Percentiles rank a stretch among this genome's conserved stretches.
These are phyloP conservation scores for Hydrocynus forskahlii DNA, from an alignment of 2,797 vertebrate species.

Conservation along the genomic window DNA sequence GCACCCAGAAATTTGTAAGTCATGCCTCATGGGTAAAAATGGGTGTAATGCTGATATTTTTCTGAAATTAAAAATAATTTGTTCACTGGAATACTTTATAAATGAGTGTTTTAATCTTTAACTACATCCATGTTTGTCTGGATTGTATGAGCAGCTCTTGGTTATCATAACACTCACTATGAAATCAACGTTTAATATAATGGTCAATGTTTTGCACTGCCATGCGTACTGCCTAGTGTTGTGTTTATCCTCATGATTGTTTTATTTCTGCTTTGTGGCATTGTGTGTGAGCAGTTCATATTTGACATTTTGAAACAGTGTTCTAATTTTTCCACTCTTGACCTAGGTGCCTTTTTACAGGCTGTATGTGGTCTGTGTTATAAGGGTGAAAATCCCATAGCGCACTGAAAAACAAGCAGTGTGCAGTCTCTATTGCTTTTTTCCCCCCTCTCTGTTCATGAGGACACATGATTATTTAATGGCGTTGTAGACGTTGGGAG, in stretches of 20 bases:
- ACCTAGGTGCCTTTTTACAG: neutral
- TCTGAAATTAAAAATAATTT: neutral
- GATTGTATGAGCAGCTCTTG: neutral
- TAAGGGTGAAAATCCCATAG: neutral
- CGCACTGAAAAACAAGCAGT: conserved; percentile 7
- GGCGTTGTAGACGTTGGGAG: conserved; percentile 40
- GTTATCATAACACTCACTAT: neutral
- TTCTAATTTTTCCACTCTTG: neutral
- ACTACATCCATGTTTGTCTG: neutral
- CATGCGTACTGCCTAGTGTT: too few species aligned
- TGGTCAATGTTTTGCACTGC: too few species aligned
- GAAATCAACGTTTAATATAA: too few species aligned
- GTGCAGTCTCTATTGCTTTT: conserved; percentile 27
- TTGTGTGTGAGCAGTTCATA: neutral
- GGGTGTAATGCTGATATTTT: neutral
- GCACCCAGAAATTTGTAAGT: neutral
- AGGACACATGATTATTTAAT: conserved; percentile 64
- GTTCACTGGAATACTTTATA: neutral
- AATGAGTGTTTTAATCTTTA: neutral
- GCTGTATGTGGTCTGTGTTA: neutral
- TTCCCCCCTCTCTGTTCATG: conserved; percentile 16
- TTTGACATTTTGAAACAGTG: neutral
- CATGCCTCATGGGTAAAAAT: neutral
- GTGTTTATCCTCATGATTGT: neutral
- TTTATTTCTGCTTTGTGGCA: neutral